Conservation (phyloP, 2,113 vertebrate species). For the Platichthys flesus region DNA sequence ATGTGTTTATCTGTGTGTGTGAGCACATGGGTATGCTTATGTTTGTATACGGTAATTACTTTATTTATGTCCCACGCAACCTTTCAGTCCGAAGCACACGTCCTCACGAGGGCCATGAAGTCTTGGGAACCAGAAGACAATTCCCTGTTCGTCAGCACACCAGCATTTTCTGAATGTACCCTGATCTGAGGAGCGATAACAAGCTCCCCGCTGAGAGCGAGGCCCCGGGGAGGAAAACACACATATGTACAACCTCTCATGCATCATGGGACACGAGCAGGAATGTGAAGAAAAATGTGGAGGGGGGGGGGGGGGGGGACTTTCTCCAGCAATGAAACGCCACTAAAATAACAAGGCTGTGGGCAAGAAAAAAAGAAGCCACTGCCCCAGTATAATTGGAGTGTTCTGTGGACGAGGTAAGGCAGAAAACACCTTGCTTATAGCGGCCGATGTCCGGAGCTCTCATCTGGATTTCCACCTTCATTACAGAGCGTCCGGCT, state of each 20-base stretch:
- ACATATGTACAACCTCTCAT: constrained; percentile 16
- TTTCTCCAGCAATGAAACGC: constrained; percentile 1
- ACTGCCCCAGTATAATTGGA: not conserved
- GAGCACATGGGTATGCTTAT: no score
- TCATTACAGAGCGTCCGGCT: constrained; percentile 26
- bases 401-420: not conserved
- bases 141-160: not conserved
- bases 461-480: constrained; percentile 22
- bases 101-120: not conserved
- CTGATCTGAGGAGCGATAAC: not conserved
- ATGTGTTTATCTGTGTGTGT: no score
- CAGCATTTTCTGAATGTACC: not conserved
- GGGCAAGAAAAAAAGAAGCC: not conserved
- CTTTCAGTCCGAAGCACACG: not conserved
- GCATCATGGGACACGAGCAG: constrained; percentile 36
- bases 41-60: no score
- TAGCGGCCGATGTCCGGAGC: constrained; percentile 9
- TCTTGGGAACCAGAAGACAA: not conserved
- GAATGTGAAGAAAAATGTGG: constrained; percentile 38
- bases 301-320: not conserved
- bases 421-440: constrained; percentile 9
- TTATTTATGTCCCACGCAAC: not conserved
- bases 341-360: not conserved
- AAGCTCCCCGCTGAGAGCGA: not conserved
- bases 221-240: constrained; percentile 1